Evolutionary conservation across 2,113 vertebrate genomes (phyloP), one percentile per base, ranked within the genome.

Genomic region (Bostrychus sinensis): DNA sequence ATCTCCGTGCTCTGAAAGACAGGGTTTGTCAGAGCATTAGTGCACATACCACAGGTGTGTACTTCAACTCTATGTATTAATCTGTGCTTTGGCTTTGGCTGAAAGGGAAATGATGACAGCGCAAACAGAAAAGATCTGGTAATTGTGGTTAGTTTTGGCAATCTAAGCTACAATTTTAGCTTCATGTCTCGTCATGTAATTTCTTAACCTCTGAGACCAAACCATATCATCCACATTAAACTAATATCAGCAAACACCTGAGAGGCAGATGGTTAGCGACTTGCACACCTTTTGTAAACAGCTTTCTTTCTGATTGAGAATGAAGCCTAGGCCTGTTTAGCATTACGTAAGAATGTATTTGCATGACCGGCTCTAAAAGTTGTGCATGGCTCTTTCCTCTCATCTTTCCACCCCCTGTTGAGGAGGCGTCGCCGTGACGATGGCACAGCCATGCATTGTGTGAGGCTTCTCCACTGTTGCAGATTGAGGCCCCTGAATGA

Each of bases 371-470:
- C 56, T 60, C 23, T 41, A 19, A 22, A 41, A 17, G 50, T 23
- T 56, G 55, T 63, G 71, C 69, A 72, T 69, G 51, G 20, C 54
- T 67, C 63, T 68, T 72, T 80, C 55, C 32, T 36, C 30, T 39
- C 62, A 30, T 58, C 36, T 28, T 48, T 38, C 19, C 53, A 55
- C 30, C 32, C 53, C 63, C 69, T 26, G 32, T 72, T 66, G 37
- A 20, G 39, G 56, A 75, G 76, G 74, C 41, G 67, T 91, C 72
- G 83, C 85, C 74, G 36, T 83, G 85, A 78, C 81, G 63, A 89
- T 82, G 75, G 79, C 70, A 77, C 67, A 83, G 68, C 74, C 70
- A 78, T 69, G 72, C 82, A 88, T 91, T 91, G 85, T 88, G 56
- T 61, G 63, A 58, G 51, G 56, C 71, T 63, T 69, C 70, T 63